Evolutionary conservation across 2,113 vertebrate genomes (phyloP), one percentile per base, ranked within the genome.

Genomic region (Channa maculata): DNA sequence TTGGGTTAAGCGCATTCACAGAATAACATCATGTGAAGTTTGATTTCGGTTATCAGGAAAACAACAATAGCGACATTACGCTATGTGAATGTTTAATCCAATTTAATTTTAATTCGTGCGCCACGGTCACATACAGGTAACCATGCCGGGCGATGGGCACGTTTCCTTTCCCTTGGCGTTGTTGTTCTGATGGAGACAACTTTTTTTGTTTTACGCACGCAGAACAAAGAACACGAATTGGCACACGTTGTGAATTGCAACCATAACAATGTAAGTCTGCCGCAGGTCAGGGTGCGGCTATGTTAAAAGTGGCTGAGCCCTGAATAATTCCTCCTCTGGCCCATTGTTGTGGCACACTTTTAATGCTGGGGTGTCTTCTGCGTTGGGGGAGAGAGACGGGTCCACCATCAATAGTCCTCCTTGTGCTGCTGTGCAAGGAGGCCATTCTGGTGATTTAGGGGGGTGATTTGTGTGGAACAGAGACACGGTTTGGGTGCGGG

Each of bases 381-480:
- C 53, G 62, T 15, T 10, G 44, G 43, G 54, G 51, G 39, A 3
- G 24, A 4, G 37, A 5, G 63, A 9, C 24, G 37, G 52, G 52
- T 57, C 15, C 34, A 3, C 57, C 64, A 92, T 94, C 90, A 93
- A 87, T 86, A 88, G 80, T 72, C 57, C 90, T 89, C 75, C 90
- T 81, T 87, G 87, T 89, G 75, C 68, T 92, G 91, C 90, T 69
- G 24, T 87, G 94, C 24, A 93, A 91, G 75, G 86, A 69, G 83
- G 77, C 87, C 85, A 80, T 92, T 95, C 91, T 93, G 75, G 83
- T 83, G 93, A 80, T 90, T 95, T 91, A 89, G 91, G 45, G 57
- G 46, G 2, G 24, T 6, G 58, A 93, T 95, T 95, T 95, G 95
- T 94, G 90, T 94, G 93, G 92, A 95, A 94, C 94, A 93, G 93